Conservation (phyloP, 2,113 vertebrate genomes). For the Dicerorhinus sumatrensis region DNA sequence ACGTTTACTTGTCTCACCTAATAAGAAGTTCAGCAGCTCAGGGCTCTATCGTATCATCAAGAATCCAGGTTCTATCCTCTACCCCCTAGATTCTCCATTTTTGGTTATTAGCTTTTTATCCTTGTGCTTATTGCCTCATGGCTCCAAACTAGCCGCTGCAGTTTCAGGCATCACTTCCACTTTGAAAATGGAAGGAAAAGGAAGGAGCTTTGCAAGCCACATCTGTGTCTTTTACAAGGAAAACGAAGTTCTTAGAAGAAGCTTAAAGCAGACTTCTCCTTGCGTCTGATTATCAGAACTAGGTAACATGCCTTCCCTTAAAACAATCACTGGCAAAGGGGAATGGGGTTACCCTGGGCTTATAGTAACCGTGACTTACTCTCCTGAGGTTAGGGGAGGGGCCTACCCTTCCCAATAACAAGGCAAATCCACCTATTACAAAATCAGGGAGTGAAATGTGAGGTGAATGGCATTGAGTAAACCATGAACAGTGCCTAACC, state of each 20-base stretch:
- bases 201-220: background rate
- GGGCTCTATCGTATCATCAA: background rate
- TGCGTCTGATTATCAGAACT: background rate
- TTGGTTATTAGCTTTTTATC: background rate
- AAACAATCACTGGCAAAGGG: background rate
- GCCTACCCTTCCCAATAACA: background rate
- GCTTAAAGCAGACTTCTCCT: background rate
- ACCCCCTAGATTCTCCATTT: background rate
- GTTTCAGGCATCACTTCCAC: background rate
- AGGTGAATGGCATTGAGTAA: background rate
- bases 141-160: background rate
- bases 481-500: background rate
- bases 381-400: background rate
- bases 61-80: background rate
- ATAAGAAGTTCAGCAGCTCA: background rate
- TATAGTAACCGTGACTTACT: background rate
- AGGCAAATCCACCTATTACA: background rate
- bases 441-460: background rate
- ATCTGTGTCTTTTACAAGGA: background rate
- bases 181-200: background rate
- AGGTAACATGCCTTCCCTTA: background rate
- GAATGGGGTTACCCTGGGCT: background rate
- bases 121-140: background rate
- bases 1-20: background rate
- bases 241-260: background rate